These are phyloP conservation scores for Synergus laeviventris DNA, from an alignment of 2,888 invertebrate species.

Conservation along the genomic window DNA sequence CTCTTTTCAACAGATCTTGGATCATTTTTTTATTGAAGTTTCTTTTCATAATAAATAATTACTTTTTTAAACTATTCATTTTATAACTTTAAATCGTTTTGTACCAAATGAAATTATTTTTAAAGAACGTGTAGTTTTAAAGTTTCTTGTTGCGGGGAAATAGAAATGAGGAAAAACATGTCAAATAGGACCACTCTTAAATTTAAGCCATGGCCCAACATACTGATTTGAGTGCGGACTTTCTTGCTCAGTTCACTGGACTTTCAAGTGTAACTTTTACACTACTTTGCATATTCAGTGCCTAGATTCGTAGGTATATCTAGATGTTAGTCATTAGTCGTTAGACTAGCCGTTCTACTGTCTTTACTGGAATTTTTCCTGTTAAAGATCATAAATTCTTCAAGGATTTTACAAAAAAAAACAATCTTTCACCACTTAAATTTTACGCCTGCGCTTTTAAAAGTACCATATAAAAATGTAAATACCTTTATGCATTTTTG, in stretches of 20 bases:
- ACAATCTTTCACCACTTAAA: background rate
- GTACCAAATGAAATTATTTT: background rate
- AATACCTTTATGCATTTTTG: too few species aligned
- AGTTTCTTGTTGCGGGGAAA: too few species aligned
- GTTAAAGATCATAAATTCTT: background rate
- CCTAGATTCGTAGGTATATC: too few species aligned
- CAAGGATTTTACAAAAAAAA: background rate
- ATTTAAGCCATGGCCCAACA: background rate
- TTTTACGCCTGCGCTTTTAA: too few species aligned
- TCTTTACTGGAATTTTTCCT: background rate
- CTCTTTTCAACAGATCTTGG: background rate
- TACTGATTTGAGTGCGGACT: background rate
- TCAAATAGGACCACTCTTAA: too few species aligned
- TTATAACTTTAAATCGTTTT: background rate
- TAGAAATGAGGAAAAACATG: too few species aligned
- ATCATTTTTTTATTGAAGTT: background rate
- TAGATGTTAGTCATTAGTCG: background rate
- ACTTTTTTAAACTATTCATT: background rate
- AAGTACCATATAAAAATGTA: too few species aligned
- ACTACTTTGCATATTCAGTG: constrained; percentile 3
- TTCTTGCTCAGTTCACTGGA: background rate
- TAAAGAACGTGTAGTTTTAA: too few species aligned
- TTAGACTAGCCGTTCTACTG: background rate
- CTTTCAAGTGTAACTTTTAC: constrained; percentile 3
- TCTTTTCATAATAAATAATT: background rate